Evolutionary conservation across 2,888 invertebrate genomes (phyloP), one percentile per base, ranked within the genome.

Genomic region (Anthophora plumipes): DNA sequence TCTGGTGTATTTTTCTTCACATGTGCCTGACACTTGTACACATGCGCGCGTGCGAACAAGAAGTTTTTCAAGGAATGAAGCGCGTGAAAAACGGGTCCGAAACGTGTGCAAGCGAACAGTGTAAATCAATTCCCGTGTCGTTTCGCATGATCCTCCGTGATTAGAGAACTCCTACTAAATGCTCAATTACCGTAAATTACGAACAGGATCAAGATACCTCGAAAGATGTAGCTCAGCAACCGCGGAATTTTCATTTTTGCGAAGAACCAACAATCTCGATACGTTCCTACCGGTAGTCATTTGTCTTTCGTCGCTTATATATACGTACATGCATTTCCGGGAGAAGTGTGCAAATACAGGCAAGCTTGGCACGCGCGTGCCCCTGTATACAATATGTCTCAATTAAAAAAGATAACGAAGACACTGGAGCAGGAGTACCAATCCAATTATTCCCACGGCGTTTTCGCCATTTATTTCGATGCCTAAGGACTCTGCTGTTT

Each of bases 401-500:
- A 78, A 84, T 84, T 86, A 86, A 85, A 86, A 84, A 69, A 79
- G 57, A 69, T 78, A 79, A 85, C 84, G 78, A 86, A 77, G 79
- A 80, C 74, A 66, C 55, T 60, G 4, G 20, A 8, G 37, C 46
- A 78, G 64, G 82, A 85, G 77, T 67, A 46, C 67, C 74, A 77
- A 86, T 86, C 72, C 85, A 85, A 84, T 85, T 85, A 85, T 73
- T 86, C 68, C 46, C 14, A 39, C 60, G 41, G 54, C 52, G 52
- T 71, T 85, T 68, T 75, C 61, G 63, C 55, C 84, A 55, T 86
- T 76, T 74, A 77, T 69, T 86, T 77, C 68, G 57, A 55, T 37
- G 63, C 55, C 55, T 50, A 72, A 66, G 77, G 52, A 70, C 55
- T 39, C 37, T 57, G 41, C 11, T 63, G 8, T 63, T 41, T 76